Base-by-base conservation (phyloP, 2,888 invertebrate species). In the Hirtodrosophila trivittata region DNA sequence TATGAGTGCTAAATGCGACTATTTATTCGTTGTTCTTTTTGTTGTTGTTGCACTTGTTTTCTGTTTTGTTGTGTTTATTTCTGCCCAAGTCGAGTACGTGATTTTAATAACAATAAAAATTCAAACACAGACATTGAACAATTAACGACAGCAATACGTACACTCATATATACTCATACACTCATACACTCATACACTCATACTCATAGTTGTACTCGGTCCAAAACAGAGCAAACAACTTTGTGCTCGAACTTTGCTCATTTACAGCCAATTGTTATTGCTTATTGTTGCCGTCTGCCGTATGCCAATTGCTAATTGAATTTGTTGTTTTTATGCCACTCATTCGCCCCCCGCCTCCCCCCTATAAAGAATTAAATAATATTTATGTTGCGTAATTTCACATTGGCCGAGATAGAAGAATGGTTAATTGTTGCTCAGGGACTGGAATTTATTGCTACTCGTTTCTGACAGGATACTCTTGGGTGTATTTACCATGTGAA, bases 51-150 rank as follows among this genome's bases (percentile, higher is more conserved):
- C 68, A 54, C 62, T 67, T 66, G 57, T 66, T 65, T 3, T 49
- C 38, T 47, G 42, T 63, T 37, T 66, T 35, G 30, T 39, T 58
- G 38, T 66, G 37, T 52, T 55, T 49, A 43, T 59, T 59, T 46
- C 42, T 32, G 54, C 52, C 5, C 70, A 59, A 81, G 77, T 66
- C 62, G 66, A 73, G 71, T 80, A 86, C 80, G 80, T 80, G 80
- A 80, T 80, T 83, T 83, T 86, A 86, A 86, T 86, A 80, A 83
- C 84, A 80, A 80, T 86, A 64, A 83, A 86, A 78, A 49, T 21
- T 58, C 43, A 63, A 66, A 59, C 67, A 45, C 73, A 75, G 58
- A 33, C 80, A 80, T 70, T 80, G 83, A 80, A 55, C 86, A 86
- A 73, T 85, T 82, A 86, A 73, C 60, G 43, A 28, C 32, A 68